Percentiles rank a stretch among this genome's conserved stretches.
These are phyloP conservation scores for Lasaia peninsularis DNA, from an alignment of 1,140 invertebrate species.

Conservation along the genomic window DNA sequence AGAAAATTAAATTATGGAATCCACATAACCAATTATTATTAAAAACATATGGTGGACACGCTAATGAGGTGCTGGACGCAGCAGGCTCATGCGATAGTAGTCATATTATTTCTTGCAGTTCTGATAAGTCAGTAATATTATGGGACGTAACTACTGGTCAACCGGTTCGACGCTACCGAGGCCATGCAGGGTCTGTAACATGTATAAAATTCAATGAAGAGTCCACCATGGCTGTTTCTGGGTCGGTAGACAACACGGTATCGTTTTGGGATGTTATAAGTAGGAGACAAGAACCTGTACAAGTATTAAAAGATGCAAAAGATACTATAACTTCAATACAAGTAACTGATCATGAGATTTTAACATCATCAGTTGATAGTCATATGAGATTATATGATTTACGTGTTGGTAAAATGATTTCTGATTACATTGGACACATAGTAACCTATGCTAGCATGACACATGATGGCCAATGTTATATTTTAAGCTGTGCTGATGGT, in stretches of 20 bases:
- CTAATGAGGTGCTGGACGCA: constrained; percentile 96
- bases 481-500: constrained; percentile 90
- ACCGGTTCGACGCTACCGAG: constrained; percentile 87
- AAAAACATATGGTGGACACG: constrained; percentile 97
- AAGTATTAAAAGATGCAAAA: constrained; percentile 92
- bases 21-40: constrained; percentile 86
- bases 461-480: constrained; percentile 90
- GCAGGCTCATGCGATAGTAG: constrained; percentile 94
- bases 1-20: constrained; percentile 98
- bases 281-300: constrained; percentile 61
- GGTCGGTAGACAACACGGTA: constrained; percentile 93
- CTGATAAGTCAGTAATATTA: constrained; percentile 92
- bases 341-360: constrained; percentile 93
- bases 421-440: constrained; percentile 91
- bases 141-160: constrained; percentile 94
- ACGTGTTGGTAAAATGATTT: constrained; percentile 87
- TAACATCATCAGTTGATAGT: constrained; percentile 94
- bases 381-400: constrained; percentile 94
- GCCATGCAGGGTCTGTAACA: constrained; percentile 92
- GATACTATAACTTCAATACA: constrained; percentile 93
- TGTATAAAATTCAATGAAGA: constrained; percentile 97
- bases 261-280: constrained; percentile 89
- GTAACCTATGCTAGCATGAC: constrained; percentile 88
- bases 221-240: constrained; percentile 92
- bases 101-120: constrained; percentile 91